Percentiles rank a stretch among this genome's conserved stretches.
Conservation (phyloP, 1,140 invertebrate species). For the Saccostrea echinata region DNA sequence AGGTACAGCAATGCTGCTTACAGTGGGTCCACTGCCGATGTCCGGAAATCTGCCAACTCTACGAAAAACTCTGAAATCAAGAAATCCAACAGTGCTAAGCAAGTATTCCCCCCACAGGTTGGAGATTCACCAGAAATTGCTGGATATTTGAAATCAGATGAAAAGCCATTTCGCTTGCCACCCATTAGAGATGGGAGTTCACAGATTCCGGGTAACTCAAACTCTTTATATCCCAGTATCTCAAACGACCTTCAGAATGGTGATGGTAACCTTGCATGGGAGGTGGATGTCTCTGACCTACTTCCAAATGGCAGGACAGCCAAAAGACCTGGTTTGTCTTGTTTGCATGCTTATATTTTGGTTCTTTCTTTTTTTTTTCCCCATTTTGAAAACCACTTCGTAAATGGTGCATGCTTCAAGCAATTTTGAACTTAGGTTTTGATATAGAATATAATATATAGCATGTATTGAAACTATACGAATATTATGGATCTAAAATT, state of each 20-base stretch:
- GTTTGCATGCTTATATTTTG: not conserved
- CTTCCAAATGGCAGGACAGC: not conserved
- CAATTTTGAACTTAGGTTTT: too few species aligned
- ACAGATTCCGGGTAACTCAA: conserved; percentile 30
- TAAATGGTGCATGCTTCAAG: too few species aligned
- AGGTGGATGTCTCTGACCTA: conserved; percentile 61
- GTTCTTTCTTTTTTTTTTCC: not conserved
- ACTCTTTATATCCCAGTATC: not conserved
- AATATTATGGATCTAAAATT: too few species aligned
- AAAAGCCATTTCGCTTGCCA: conserved; percentile 18
- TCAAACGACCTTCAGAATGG: not conserved
- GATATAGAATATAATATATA: too few species aligned
- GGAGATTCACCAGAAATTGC: not conserved
- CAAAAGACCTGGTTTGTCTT: conserved; percentile 51
- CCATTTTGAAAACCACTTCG: too few species aligned
- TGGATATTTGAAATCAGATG: not conserved
- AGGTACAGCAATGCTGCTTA: not conserved
- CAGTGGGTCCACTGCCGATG: not conserved
- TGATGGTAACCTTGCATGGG: conserved; percentile 60
- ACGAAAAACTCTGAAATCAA: conserved; percentile 17
- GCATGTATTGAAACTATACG: too few species aligned
- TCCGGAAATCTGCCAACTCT: conserved; percentile 25
- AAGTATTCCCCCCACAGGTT: not conserved
- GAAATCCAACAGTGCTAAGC: conserved; percentile 18
- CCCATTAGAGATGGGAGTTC: conserved; percentile 18